Evolutionary conservation across 2,113 vertebrate species (phyloP), one percentile per base, ranked within the genome.

Genomic region (Lutjanus erythropterus): DNA sequence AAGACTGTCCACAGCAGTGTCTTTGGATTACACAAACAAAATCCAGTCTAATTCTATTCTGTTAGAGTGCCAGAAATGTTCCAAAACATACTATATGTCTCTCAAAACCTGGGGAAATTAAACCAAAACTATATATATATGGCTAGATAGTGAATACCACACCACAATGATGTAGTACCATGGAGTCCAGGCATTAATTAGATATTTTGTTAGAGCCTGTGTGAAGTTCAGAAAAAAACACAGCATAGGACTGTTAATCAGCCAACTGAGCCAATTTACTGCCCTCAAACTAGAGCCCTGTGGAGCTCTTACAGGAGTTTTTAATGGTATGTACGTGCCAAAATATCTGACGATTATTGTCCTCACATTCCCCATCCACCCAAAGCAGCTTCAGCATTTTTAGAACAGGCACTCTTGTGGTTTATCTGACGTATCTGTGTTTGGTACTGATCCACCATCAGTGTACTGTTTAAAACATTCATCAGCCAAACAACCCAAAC

Each of bases 311-410:
- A 42, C 29, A 66, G 21, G n/a, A 29, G 62, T 73, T 72, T 61
- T 14, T 23, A 46, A 62, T 31, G 10, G 15, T 44, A 16, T 25
- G 23, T 70, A 27, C 5, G 1, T 73, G 47, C 35, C 39, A 84
- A 73, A 66, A 68, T 15, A 53, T 71, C 53, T 56, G 64, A 65
- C 55, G 61, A 58, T 77, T 71, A 61, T 67, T 74, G 66, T 58
- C 15, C 65, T 53, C 29, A 47, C 44, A 52, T 46, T 69, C 37
- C 27, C 55, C 47, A 3, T 50, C 9, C 59, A 60, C 60, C 56
- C 12, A 44, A 80, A 85, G 14, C 80, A 41, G 41, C 77, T 76
- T 53, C 37, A 50, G 21, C 12, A 15, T 68, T 83, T 60, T 69
- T 35, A 44, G 8, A 75, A 33, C 29, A 19, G 58, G 27, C 14